These are phyloP conservation scores for Brachypteracias leptosomus DNA, from an alignment of 2,113 vertebrate genomes.

Conservation along the genomic window DNA sequence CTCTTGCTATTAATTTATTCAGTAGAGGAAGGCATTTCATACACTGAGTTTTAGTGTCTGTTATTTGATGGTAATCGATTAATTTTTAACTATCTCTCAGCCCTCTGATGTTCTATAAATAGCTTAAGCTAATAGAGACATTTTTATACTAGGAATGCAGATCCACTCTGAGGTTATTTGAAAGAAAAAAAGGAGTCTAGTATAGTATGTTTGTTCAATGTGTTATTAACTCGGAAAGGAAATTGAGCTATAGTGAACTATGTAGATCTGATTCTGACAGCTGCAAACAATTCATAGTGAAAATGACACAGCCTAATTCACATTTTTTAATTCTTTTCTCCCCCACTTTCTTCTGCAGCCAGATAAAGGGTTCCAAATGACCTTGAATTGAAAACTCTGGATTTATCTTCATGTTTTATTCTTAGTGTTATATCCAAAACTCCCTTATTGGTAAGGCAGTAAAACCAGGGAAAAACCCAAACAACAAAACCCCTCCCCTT, in stretches of 20 bases:
- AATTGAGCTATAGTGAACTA: constrained; percentile 63
- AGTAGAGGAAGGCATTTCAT: constrained; percentile 24
- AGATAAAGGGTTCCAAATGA: constrained; percentile 42
- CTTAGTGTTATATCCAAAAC: background rate
- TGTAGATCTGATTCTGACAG: constrained; percentile 64
- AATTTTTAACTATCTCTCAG: constrained; percentile 66
- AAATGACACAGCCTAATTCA: constrained; percentile 70
- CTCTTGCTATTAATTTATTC: constrained; percentile 7
- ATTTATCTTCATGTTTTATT: background rate
- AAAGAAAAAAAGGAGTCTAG: constrained; percentile 31
- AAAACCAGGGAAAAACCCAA: constrained; percentile 10
- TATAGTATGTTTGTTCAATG: constrained; percentile 57
- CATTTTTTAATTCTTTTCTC: constrained; percentile 43
- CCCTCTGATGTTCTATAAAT: constrained; percentile 68
- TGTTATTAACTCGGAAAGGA: constrained; percentile 70
- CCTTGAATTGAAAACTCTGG: constrained; percentile 42
- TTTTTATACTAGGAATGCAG: constrained; percentile 54
- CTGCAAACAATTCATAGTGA: constrained; percentile 64
- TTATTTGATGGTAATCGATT: constrained; percentile 64
- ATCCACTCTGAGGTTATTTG: constrained; percentile 47
- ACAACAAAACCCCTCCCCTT: background rate
- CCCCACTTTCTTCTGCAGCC: background rate
- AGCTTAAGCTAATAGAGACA: constrained; percentile 67
- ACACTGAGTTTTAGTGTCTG: constrained; percentile 33
- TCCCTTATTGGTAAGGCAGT: background rate